phyloP scores from a whole-genome alignment of 2,888 invertebrate species.

The Actias luna region DNA sequence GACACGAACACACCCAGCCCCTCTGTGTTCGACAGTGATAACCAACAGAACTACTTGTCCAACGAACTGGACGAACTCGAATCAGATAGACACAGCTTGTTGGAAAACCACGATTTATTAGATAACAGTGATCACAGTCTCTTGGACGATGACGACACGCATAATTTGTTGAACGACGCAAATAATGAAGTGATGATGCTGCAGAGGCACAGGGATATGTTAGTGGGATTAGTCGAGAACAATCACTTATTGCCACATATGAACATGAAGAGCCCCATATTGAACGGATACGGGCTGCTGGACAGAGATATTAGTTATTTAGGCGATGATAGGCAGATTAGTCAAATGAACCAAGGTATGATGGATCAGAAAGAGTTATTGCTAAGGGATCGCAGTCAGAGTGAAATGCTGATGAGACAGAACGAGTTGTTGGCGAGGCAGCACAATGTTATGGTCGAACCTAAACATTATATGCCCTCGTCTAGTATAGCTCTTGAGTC shows the following conservation, averaged over 20 bases:
- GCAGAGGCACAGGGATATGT: constrained; percentile 70
- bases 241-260: constrained; percentile 62
- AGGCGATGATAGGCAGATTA: constrained; percentile 67
- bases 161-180: constrained; percentile 63
- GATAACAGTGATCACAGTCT: constrained; percentile 74
- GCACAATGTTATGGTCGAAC: constrained; percentile 61
- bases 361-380: constrained; percentile 65
- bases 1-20: constrained; percentile 39
- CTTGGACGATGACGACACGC: constrained; percentile 68
- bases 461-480: constrained; percentile 68
- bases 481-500: constrained; percentile 72
- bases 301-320: constrained; percentile 68
- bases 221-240: constrained; percentile 65
- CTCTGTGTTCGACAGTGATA: constrained; percentile 66
- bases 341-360: constrained; percentile 65
- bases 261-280: constrained; percentile 61
- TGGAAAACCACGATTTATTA: constrained; percentile 73
- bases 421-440: constrained; percentile 67
- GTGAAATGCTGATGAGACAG: constrained; percentile 67
- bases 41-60: constrained; percentile 57
- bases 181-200: constrained; percentile 65
- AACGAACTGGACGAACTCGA: constrained; percentile 73
- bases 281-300: constrained; percentile 68
- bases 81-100: constrained; percentile 74
- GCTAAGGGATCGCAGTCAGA: constrained; percentile 61